Evolutionary conservation across 2,888 invertebrate species (phyloP).

Genomic region (Agriopis leucophaearia): DNA sequence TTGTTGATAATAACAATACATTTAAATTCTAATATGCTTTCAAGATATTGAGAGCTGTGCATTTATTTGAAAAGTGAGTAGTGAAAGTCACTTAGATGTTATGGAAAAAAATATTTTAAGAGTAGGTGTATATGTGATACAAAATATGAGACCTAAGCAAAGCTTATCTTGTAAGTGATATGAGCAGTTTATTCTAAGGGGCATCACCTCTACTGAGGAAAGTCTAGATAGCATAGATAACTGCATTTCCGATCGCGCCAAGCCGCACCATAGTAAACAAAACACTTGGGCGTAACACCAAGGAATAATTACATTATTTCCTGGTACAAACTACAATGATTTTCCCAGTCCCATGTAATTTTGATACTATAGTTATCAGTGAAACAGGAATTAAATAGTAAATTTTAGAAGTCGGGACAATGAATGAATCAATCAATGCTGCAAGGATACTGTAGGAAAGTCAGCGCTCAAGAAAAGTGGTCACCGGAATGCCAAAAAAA

Average conservation of each 20-base stretch:
- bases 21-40: not conserved
- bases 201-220: constrained; percentile 14
- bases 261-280: constrained; percentile 79
- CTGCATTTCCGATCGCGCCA: constrained; percentile 39
- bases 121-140: not conserved
- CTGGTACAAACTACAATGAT: constrained; percentile 43
- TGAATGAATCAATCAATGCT: constrained; percentile 78
- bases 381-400: constrained; percentile 56
- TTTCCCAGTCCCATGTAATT: not conserved
- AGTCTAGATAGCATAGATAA: constrained; percentile 25
- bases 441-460: constrained; percentile 65
- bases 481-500: constrained; percentile 58
- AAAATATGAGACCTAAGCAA: not conserved
- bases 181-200: constrained; percentile 12
- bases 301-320: constrained; percentile 44
- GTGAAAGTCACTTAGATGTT: too few species aligned
- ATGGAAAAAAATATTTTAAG: not conserved
- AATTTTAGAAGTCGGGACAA: constrained; percentile 75
- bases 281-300: constrained; percentile 67
- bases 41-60: not conserved
- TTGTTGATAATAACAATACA: not conserved
- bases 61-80: not conserved
- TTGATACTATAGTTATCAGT: constrained; percentile 21
- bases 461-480: constrained; percentile 50
- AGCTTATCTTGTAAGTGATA: constrained; percentile 11